Evolutionary conservation across 53 echinoderm and acorn worm genomes (phyloP).

Genomic region (Pentamera pediparva): DNA sequence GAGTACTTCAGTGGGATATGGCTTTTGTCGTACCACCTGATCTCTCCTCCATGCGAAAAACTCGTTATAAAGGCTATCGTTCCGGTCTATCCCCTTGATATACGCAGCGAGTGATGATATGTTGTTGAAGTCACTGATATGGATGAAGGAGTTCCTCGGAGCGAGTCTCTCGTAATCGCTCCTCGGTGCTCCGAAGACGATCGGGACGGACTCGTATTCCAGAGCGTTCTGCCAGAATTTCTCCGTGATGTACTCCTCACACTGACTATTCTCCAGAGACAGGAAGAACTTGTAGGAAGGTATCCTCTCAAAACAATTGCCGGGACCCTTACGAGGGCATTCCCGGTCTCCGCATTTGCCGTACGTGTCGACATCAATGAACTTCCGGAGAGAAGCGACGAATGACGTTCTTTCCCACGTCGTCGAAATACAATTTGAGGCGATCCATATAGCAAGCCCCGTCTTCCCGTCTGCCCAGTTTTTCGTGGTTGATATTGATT

Average conservation of each 20-base stretch:
- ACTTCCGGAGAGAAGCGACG: neutral
- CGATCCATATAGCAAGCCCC: neutral
- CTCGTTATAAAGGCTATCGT: neutral
- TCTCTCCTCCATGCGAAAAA: neutral
- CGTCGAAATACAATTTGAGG: neutral
- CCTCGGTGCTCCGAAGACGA: conserved; percentile 60
- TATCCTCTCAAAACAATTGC: neutral
- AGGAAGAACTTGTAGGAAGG: conserved; percentile 57
- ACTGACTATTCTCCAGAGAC: conserved; percentile 70
- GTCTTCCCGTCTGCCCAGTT: conserved; percentile 9
- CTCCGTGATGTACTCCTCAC: conserved; percentile 78
- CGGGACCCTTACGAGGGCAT: conserved; percentile 6
- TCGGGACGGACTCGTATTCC: conserved; percentile 46
- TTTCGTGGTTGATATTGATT: no score
- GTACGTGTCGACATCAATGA: conserved; percentile 45
- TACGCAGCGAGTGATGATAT: neutral
- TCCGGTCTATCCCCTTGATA: neutral
- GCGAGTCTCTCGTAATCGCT: conserved; percentile 56
- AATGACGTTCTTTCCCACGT: neutral
- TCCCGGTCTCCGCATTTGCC: conserved; percentile 50
- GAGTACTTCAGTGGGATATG: no score
- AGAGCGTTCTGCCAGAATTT: conserved; percentile 62
- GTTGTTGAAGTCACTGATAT: conserved; percentile 42
- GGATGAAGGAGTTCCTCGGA: conserved; percentile 69
- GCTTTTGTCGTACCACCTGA: no score